Evolutionary conservation across 2,797 vertebrate species (phyloP), one percentile per base, ranked within the genome.

Genomic region (Pangasius djambal): DNA sequence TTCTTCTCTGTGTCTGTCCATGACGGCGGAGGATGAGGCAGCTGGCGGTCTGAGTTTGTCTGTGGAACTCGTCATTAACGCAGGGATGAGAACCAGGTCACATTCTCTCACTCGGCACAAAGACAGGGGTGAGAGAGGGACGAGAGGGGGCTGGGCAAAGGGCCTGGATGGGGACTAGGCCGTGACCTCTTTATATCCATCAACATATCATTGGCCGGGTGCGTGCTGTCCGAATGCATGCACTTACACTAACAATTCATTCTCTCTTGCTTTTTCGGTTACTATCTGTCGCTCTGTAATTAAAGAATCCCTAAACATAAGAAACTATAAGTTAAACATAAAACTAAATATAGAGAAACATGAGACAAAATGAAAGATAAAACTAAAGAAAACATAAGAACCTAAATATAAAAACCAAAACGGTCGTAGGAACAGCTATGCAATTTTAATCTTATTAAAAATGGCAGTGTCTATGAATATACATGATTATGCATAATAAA

Each of bases 71-170:
- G 94, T 95, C 95, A 94, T 95, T 95, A 92, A 87, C 87, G 93
- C 94, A 94, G 94, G 95, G 96, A 96, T 96, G 96, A 96, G 96
- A 97, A 96, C 95, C 96, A 96, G 96, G 96, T 97, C 96, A 97
- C 94, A 95, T 96, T 96, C 95, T 95, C 95, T 95, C 94, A 94
- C 94, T 94, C 90, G 91, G 92, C 94, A 97, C 96, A 96, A 96
- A 96, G 95, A 94, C 87, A 94, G 95, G 94, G 96, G 94, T 94
- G 94, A 86, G 89, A 87, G 93, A 92, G 90, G 92, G 93, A 89
- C 91, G 78, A 87, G 85, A 90, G 87, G 87, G 85, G 82, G 84
- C 94, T 94, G 95, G 94, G 93, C 37, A 92, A 94, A 94, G 94
- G 94, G 94, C 94, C 94, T 94, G 94, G 94, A 95, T 94, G 86